Percentiles rank a stretch among this genome's conserved stretches.
phyloP scores from a whole-genome alignment of 2,113 vertebrate species.

The Athene cunicularia region DNA sequence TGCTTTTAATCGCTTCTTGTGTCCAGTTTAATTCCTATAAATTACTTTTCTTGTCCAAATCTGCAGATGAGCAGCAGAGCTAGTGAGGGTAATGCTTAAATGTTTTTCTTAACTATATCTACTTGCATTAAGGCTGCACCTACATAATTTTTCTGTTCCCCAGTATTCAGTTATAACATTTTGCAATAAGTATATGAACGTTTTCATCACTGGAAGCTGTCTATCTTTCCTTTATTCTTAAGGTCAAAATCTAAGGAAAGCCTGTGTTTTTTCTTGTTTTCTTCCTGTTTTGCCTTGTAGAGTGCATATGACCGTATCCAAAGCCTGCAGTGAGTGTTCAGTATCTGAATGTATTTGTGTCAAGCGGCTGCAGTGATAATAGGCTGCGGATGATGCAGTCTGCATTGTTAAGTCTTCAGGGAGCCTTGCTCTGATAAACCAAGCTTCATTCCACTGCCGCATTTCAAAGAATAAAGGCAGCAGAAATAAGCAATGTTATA shows the following conservation, averaged over 20 bases:
- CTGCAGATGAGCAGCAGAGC: neutral
- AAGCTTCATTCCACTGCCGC: constrained; percentile 2
- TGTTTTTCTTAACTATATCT: neutral
- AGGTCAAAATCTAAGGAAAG: neutral
- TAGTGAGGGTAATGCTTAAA: neutral
- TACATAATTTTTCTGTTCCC: neutral
- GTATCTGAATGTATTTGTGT: constrained; percentile 56
- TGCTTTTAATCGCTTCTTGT: neutral
- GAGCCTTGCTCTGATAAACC: constrained; percentile 34
- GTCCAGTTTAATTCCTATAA: neutral
- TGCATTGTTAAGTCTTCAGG: constrained; percentile 30
- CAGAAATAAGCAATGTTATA: neutral
- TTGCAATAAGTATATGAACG: neutral
- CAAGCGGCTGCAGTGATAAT: constrained; percentile 55
- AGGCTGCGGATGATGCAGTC: constrained; percentile 62
- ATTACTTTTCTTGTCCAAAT: neutral
- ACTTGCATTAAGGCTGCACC: neutral
- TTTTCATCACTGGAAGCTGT: neutral
- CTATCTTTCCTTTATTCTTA: neutral
- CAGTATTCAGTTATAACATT: neutral
- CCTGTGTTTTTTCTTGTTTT: neutral
- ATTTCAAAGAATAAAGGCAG: neutral
- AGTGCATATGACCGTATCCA: neutral
- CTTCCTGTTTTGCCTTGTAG: neutral
- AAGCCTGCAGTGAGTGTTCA: constrained; percentile 40